phyloP scores from a whole-genome alignment of 53 echinoderm and acorn worm genomes.

The Hippasteria phrygiana region DNA sequence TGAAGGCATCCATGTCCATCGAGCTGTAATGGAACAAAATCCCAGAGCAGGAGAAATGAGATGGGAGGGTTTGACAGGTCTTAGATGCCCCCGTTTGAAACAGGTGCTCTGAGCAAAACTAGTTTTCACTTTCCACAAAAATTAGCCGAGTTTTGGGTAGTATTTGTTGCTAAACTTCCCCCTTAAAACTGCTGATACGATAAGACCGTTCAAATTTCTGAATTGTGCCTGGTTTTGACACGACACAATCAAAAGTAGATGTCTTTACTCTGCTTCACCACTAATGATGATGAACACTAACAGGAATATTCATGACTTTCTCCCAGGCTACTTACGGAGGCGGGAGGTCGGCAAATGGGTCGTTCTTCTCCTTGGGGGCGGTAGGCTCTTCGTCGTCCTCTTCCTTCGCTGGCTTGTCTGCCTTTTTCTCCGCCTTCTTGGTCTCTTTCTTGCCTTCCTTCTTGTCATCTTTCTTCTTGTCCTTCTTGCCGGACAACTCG shows the following conservation, averaged over 20 bases:
- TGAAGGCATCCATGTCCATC: conserved; percentile 89
- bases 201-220: too few species aligned
- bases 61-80: too few species aligned
- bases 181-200: too few species aligned
- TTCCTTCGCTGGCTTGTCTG: conserved; percentile 50
- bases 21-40: conserved; percentile 36
- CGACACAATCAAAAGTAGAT: too few species aligned
- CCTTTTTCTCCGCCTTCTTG: conserved; percentile 56
- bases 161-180: too few species aligned
- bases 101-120: too few species aligned
- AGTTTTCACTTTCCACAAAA: too few species aligned
- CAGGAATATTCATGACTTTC: too few species aligned
- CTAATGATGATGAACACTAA: background rate
- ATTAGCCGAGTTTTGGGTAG: too few species aligned
- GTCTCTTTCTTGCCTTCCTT: conserved; percentile 73
- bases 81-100: too few species aligned
- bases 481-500: conserved; percentile 78
- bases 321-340: conserved; percentile 52
- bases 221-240: too few species aligned
- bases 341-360: conserved; percentile 79
- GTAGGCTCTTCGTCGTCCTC: conserved; percentile 63
- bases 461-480: conserved; percentile 85
- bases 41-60: background rate
- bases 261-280: too few species aligned
- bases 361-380: conserved; percentile 77